Evolutionary conservation across 2,797 vertebrate species (phyloP), one percentile per base, ranked within the genome.

Genomic region (Sebastolobus altivelis): DNA sequence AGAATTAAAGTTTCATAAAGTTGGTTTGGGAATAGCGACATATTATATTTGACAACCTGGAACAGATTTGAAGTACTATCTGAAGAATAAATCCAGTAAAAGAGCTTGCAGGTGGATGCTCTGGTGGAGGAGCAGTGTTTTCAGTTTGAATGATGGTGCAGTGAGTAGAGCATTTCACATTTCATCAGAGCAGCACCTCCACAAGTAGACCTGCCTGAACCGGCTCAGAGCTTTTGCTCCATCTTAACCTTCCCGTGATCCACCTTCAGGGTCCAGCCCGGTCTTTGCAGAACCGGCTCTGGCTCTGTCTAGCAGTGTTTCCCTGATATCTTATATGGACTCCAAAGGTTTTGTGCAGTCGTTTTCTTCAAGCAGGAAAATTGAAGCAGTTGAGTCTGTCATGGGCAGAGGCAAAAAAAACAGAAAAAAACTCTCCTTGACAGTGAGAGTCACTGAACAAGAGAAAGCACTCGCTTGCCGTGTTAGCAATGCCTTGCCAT

Each of bases 401-500:
- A 85, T 4, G 10, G 75, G 56, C 52, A 81, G 52, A 77, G 27
- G 76, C 69, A 40, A 65, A 87, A 80, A 71, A 81, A 77, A 68
- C 65, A 61, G 37, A 63, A 87, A 80, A 69, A 81, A 73, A 68
- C 37, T 87, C 73, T 73, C 52, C 35, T 52, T 84, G 85, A 93
- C 90, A 88, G 79, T 14, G 27, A 89, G 65, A 85, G 81, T 55
- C 35, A 60, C 58, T 72, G 85, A 92, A 92, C 89, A 92, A 91
- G 87, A 89, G 75, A 91, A 93, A 91, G 89, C 90, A 88, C 87
- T 92, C 52, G 31, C 81, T 70, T 37, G 62, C 61, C 25, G 35
- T 81, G 87, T 88, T 84, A 89, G 87, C 79, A 14, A 79, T 78
- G 80, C 67, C 72, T 82, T 46, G 75, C 77, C 82, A 10, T 82